These are phyloP conservation scores for Clitarchus hookeri DNA, from an alignment of 2,888 invertebrate genomes.

Conservation along the genomic window DNA sequence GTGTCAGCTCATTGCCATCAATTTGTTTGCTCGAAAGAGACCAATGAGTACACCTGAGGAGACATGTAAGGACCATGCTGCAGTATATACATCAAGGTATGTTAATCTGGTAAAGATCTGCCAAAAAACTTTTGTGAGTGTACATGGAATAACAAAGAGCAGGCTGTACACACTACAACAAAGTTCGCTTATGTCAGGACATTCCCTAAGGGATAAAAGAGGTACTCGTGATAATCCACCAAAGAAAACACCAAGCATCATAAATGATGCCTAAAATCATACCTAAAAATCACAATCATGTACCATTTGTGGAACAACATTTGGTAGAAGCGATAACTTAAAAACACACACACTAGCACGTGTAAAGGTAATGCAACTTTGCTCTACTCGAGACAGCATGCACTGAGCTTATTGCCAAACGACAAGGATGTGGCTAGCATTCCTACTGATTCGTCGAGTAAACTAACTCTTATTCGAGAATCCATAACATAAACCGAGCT, in stretches of 20 bases:
- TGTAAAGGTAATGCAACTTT: too few species aligned
- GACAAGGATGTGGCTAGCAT: too few species aligned
- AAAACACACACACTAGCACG: too few species aligned
- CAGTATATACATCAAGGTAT: not conserved
- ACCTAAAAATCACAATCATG: too few species aligned
- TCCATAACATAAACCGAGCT: too few species aligned
- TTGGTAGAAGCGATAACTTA: too few species aligned
- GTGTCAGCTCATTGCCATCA: not conserved
- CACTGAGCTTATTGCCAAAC: too few species aligned
- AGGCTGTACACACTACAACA: not conserved
- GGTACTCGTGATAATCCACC: not conserved
- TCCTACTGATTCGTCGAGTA: too few species aligned
- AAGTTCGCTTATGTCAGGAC: not conserved
- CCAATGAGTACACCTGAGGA: not conserved
- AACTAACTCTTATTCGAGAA: too few species aligned
- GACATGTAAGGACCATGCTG: not conserved
- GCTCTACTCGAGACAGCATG: too few species aligned
- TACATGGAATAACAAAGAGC: not conserved
- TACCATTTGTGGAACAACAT: too few species aligned
- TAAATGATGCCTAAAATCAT: too few species aligned
- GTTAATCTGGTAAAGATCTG: not conserved
- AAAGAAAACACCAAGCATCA: not conserved
- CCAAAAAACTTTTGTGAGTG: not conserved
- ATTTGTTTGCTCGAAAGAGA: not conserved
- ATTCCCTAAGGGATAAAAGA: not conserved